phyloP scores from a whole-genome alignment of 2,888 invertebrate species.

The Dusona sp. region DNA sequence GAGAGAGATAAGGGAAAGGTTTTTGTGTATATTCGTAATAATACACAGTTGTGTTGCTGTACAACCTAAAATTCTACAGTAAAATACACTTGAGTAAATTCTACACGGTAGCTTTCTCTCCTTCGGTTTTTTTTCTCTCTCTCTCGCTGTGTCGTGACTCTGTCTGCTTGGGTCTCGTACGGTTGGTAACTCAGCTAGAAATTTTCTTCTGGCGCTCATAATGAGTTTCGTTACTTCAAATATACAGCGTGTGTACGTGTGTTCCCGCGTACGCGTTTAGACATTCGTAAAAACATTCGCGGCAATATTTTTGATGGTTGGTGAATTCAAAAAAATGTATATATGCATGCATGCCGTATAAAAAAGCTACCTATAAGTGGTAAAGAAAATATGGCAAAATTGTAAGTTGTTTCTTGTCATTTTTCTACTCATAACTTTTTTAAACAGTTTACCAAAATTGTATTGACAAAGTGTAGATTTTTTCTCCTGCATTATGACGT shows the following conservation, averaged over 20 bases:
- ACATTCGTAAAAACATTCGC: background rate
- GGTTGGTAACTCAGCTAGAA: slow-evolving; percentile 30
- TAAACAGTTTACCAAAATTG: background rate
- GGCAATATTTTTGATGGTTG: background rate
- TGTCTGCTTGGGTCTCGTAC: slow-evolving; percentile 1
- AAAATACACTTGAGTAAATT: slow-evolving; percentile 60
- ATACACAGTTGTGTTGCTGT: background rate
- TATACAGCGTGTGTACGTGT: slow-evolving; percentile 56
- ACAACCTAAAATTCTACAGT: slow-evolving; percentile 13
- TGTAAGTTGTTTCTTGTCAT: background rate
- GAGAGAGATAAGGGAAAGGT: background rate
- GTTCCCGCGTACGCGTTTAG: background rate
- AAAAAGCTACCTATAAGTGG: background rate
- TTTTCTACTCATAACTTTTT: no score
- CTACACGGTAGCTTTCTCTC: slow-evolving; percentile 5
- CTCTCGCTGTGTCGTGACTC: background rate
- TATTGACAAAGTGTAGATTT: background rate
- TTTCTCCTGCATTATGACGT: background rate
- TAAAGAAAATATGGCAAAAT: background rate
- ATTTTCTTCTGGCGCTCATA: slow-evolving; percentile 68
- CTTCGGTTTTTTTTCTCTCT: background rate
- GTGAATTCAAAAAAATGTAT: slow-evolving; percentile 8
- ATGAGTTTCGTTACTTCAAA: slow-evolving; percentile 77
- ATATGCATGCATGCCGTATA: background rate
- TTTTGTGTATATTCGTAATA: slow-evolving; percentile 28